These are phyloP conservation scores for Lithophane ornitopus DNA, from an alignment of 2,888 invertebrate genomes.

Conservation along the genomic window DNA sequence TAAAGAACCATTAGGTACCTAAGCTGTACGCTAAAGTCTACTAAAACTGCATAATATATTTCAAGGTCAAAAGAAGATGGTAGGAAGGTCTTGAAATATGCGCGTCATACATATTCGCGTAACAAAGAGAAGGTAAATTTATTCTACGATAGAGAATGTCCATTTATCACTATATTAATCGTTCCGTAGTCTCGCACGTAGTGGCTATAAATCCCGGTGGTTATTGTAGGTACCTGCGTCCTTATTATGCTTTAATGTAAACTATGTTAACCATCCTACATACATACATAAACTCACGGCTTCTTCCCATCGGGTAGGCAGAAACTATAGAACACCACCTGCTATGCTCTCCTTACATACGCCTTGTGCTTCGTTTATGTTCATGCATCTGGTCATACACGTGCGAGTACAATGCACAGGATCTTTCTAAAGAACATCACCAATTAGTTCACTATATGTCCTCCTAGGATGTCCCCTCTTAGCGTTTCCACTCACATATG, in stretches of 20 bases:
- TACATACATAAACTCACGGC: too few species aligned
- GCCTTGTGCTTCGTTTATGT: too few species aligned
- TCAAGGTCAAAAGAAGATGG: conserved; percentile 28
- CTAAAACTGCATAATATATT: conserved; percentile 32
- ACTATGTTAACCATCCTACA: conserved; percentile 18
- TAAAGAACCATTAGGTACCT: background rate
- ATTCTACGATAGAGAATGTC: conserved; percentile 54
- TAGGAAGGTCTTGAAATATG: conserved; percentile 44
- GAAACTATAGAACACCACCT: too few species aligned
- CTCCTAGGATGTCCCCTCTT: too few species aligned
- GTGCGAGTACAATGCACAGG: too few species aligned
- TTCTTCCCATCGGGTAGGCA: too few species aligned
- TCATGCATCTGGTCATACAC: too few species aligned
- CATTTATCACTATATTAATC: conserved; percentile 59
- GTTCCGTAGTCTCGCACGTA: conserved; percentile 54
- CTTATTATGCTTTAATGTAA: conserved; percentile 41
- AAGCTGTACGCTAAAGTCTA: background rate
- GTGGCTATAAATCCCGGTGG: conserved; percentile 51
- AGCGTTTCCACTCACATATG: too few species aligned
- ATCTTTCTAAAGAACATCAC: too few species aligned
- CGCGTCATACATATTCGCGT: conserved; percentile 42
- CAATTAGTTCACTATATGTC: too few species aligned
- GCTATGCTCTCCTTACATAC: too few species aligned
- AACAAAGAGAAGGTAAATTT: conserved; percentile 53
- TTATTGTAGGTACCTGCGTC: conserved; percentile 42